Evolutionary conservation across 2,113 vertebrate genomes (phyloP), one percentile per base, ranked within the genome.

Genomic region (Stomatorhinus ivindoensis): DNA sequence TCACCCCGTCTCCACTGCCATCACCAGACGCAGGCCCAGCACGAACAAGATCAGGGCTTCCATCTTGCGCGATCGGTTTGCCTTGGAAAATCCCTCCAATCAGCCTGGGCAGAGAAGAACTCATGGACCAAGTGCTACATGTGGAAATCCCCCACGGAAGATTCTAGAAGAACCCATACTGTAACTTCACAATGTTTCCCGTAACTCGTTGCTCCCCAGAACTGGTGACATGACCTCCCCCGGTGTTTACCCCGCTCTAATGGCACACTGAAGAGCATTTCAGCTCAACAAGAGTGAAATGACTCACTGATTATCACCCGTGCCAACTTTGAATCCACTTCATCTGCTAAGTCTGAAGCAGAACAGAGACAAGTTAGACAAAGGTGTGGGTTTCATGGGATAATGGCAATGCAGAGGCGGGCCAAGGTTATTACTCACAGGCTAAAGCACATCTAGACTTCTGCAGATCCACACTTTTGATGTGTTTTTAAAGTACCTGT

Each of bases 11-110:
- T 17, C 94, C 42, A 92, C 65, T 7, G 93, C 93, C 42, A 92
- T 80, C 9, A 93, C 93, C 44, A 93, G 92, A 0, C 51, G 90
- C 65, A 94, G 88, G 51, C 93, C 91, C 44, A 96, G 90, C 4
- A 95, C 92, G 87, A 92, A 89, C 90, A 95, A 83, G 5, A 96
- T 83, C 51, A 95, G 42, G 3, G 44, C 35, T 91, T 92, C 91
- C 94, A 94, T 93, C 15, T 27, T 93, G 39, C n/a, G n/a, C 76
- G 39, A 21, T 61, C 11, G 19, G 50, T 21, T 55, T 8, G 88
- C 50, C n/a, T 46, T 42, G 46, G 65, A 10, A 69, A n/a, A 31
- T 35, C 48, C 42, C n/a, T 42, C 44, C 17, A 51, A 24, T 46
- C 19, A 53, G 58, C 51, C 6, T 17, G 51, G 47, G 47, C 51